These are phyloP conservation scores for Xenentodon cancila DNA, from an alignment of 2,797 vertebrate genomes.

Conservation along the genomic window DNA sequence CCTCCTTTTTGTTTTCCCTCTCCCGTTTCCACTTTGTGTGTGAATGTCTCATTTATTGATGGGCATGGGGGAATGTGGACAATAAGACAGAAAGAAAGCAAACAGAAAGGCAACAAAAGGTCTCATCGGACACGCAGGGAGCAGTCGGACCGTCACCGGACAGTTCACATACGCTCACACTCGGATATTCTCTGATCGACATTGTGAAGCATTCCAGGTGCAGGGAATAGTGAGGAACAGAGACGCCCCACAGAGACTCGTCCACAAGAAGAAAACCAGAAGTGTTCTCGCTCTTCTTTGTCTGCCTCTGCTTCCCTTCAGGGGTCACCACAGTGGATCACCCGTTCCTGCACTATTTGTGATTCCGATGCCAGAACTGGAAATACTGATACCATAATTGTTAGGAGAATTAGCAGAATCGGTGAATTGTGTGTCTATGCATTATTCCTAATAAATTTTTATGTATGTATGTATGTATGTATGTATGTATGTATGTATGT, in stretches of 20 bases:
- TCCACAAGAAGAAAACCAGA: not conserved
- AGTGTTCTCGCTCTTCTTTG: no score
- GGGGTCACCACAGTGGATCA: no score
- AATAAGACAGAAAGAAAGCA: conserved; percentile 56
- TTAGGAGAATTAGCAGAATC: no score
- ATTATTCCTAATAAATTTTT: no score
- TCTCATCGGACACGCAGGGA: conserved; percentile 67
- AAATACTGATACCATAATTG: no score
- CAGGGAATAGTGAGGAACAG: conserved; percentile 23
- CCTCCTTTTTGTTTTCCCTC: conserved; percentile 4
- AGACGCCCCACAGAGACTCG: conserved; percentile 1
- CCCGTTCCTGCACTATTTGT: no score
- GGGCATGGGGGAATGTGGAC: conserved; percentile 37
- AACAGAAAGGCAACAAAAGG: conserved; percentile 64
- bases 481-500: no score
- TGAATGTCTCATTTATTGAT: conserved; percentile 68
- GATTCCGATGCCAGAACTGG: no score
- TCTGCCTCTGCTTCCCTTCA: no score
- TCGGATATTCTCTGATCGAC: conserved; percentile 18
- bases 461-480: no score
- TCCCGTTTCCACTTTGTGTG: conserved; percentile 55
- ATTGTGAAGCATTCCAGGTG: conserved; percentile 21
- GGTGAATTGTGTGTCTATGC: no score
- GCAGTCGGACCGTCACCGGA: conserved; percentile 58
- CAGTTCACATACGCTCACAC: conserved; percentile 45